Base-by-base conservation (phyloP, 1,140 invertebrate species). In the Orius insidiosus region DNA sequence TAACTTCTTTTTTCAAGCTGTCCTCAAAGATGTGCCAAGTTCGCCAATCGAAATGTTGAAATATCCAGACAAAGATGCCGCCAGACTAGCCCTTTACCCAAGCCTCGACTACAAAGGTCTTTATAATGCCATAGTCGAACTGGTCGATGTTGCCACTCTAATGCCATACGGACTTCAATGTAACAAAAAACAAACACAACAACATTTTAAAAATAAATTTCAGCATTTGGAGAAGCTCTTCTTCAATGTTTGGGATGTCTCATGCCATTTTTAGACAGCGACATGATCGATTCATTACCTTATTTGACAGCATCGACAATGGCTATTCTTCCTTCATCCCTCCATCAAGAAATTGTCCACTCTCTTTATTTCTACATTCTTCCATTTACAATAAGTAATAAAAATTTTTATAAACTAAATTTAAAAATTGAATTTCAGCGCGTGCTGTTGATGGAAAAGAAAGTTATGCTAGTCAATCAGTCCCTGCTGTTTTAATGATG, bases 261-360 rank as follows among this genome's bases (percentile, higher is more conserved):
- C 48, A 71, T 98, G 48, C 92, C 94, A 11, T 99, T 98, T 63
- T 65, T 99, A 52, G 93, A 98, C 60, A 81, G 90, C 59, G 92
- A 97, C 61, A 71, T 90, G 54, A 85, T 98, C 53, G 92, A 98
- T 68, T 86, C 85, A 56, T 67, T 98, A 53, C 89, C 95, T 14
- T 94, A 94, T 60, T 69, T 95, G 50, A 81, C 92, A 40, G 90
- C 94, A 45, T 88, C 88, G 52, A 83, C 88, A 51, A 80, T 98
- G 54, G 85, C 88, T 38, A 81, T 92, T 32, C 75, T 98, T 55
- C 94, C 94, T 3, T 70, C 72, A 36, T 76, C 81, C 42, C 67
- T 98, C 24, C 92, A 98, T 63, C 88, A 92, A 63, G 86, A 95
- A 55, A 86, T 97, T 50, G 76, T 98, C 19, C 88, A 97, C 61